Base-by-base conservation (phyloP, 2,797 vertebrate species). In the Decapterus maruadsi region DNA sequence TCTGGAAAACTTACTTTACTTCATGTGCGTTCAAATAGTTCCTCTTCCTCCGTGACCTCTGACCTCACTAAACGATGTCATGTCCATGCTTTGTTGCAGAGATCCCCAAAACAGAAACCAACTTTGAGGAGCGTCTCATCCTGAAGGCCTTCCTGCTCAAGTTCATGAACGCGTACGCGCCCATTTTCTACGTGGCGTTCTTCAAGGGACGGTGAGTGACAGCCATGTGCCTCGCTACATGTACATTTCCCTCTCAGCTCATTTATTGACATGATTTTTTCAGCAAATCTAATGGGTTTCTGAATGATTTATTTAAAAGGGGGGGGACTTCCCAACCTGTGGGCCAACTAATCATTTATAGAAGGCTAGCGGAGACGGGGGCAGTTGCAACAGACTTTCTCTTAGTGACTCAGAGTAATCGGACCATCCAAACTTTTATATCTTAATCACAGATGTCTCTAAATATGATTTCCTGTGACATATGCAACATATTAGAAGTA, bases 101-200 rank as follows among this genome's bases (percentile, higher is more conserved):
- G 93, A 96, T 99, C 85, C 98, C 97, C 0, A 99, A 98, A 95
- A 99, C 98, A 6, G 98, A 99, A 69, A 97, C 95, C 66, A 94
- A 93, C 5, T 99, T 99, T 87, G 98, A 99, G 87, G 97, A 99
- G 63, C 96, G 96, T 29, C 92, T 99, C 81, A 97, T 99, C 87
- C 92, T 99, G 78, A 99, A 99, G 83, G 96, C 98, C 69, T 99
- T 99, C 77, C 86, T 99, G 36, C 93, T 99, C 16, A 99, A 99
- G 90, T 99, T 99, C 70, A 97, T 99, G 93, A 99, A 99, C n/a
- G 97, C 98, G 3, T 99, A 98, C 31, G 98, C 98, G 0, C 96
- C 98, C 8, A 99, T 99, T 89, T 99, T 99, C 93, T 99, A 99
- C 1, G 98, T 99, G 91, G 98, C 98, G 59, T 99, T 99, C 95